phyloP scores from a whole-genome alignment of 2,888 invertebrate genomes.

The Ellobium chinense region DNA sequence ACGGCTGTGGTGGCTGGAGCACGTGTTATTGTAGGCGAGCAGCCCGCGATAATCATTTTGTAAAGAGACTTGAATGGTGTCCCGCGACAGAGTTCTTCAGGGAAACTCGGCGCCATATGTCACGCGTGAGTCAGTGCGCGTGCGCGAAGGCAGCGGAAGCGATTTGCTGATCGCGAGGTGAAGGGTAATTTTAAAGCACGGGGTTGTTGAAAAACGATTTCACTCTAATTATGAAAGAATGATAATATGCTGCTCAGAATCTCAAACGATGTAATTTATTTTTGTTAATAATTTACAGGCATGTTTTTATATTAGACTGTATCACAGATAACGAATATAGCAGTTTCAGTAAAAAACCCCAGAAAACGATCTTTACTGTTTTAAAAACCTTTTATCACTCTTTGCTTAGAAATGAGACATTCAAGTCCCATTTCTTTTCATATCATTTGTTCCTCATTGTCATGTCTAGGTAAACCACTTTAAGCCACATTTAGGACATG shows the following conservation, averaged over 20 bases:
- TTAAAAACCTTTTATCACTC: too few species aligned
- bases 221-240: neutral
- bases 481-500: too few species aligned
- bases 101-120: slow-evolving; percentile 21
- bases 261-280: too few species aligned
- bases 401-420: too few species aligned
- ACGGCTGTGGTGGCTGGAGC: neutral
- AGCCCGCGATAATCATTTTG: slow-evolving; percentile 27
- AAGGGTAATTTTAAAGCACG: slow-evolving; percentile 25
- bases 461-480: too few species aligned
- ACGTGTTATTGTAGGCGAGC: slow-evolving; percentile 22
- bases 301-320: too few species aligned
- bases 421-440: too few species aligned
- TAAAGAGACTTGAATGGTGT: slow-evolving; percentile 34
- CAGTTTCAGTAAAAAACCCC: too few species aligned
- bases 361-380: too few species aligned
- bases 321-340: too few species aligned
- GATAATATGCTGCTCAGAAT: neutral
- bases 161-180: slow-evolving; percentile 1
- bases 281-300: too few species aligned
- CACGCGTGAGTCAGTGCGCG: slow-evolving; percentile 23
- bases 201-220: slow-evolving; percentile 9
- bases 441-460: too few species aligned
- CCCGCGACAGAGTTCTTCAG: slow-evolving; percentile 16
- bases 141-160: neutral